Conservation (phyloP, 1,140 invertebrate species). For the Helicoverpa zea region DNA sequence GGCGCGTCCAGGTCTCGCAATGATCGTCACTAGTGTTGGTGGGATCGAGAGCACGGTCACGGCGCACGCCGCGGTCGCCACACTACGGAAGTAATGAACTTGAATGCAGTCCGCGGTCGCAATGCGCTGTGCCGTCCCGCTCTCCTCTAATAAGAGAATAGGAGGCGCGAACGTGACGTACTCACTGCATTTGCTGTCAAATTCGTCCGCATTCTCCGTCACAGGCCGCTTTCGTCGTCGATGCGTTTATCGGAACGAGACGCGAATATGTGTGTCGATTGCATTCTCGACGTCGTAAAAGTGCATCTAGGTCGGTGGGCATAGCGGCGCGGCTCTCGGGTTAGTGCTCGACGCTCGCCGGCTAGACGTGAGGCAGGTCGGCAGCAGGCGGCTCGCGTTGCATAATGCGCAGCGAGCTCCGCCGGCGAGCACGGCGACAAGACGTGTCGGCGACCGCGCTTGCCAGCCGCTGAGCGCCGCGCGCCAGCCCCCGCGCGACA, state of each 20-base stretch:
- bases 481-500: conserved; percentile 59
- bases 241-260: conserved; percentile 86
- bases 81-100: conserved; percentile 86
- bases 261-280: conserved; percentile 86
- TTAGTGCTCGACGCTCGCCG: conserved; percentile 80
- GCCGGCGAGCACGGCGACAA: conserved; percentile 66
- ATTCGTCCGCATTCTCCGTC: conserved; percentile 85
- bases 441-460: conserved; percentile 52
- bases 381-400: conserved; percentile 68
- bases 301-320: conserved; percentile 86
- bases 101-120: conserved; percentile 81
- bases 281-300: conserved; percentile 84
- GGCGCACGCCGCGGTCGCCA: conserved; percentile 72
- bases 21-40: conserved; percentile 63
- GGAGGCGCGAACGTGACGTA: conserved; percentile 82
- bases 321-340: conserved; percentile 74
- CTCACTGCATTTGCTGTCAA: conserved; percentile 84
- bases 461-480: conserved; percentile 52
- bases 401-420: conserved; percentile 75
- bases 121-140: conserved; percentile 75
- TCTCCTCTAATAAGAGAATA: conserved; percentile 72
- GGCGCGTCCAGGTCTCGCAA: conserved; percentile 48
- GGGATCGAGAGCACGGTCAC: conserved; percentile 80
- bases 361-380: conserved; percentile 85
- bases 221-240: conserved; percentile 85